Conservation (phyloP, 2,113 vertebrate genomes). For the Fulica atra region DNA sequence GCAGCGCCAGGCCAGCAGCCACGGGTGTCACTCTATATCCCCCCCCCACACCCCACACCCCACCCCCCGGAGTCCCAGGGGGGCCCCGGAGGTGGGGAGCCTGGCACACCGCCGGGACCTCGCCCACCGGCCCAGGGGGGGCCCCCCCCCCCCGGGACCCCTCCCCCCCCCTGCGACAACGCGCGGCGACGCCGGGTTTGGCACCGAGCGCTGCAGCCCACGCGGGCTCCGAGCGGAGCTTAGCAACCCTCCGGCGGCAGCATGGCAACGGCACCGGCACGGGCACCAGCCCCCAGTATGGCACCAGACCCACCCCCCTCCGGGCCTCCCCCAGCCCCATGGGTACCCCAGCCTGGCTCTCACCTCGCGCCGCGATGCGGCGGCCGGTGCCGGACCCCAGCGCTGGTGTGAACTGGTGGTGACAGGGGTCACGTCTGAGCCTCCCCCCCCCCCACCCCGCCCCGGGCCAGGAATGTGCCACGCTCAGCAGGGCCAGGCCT, state of each 20-base stretch:
- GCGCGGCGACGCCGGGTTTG: constrained; percentile 19
- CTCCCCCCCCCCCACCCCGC: background rate
- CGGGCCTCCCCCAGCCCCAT: background rate
- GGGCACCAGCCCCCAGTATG: background rate
- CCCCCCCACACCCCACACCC: too few relatives aligned
- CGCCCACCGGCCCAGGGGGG: background rate
- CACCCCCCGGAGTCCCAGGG: background rate
- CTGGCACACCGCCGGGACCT: background rate
- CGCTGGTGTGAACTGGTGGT: background rate
- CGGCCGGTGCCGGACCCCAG: background rate
- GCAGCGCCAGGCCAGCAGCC: background rate
- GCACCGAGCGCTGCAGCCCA: constrained; percentile 47
- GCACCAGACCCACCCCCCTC: background rate
- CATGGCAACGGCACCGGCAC: constrained; percentile 43
- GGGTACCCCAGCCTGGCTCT: background rate
- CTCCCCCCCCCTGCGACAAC: constrained; percentile 5
- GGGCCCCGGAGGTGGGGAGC: background rate
- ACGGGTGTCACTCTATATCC: too few relatives aligned
- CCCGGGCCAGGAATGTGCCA: constrained; percentile 6
- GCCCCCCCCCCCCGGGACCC: background rate
- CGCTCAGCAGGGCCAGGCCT: constrained; percentile 7
- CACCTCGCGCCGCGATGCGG: background rate
- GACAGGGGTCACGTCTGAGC: background rate
- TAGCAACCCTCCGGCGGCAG: constrained; percentile 58
- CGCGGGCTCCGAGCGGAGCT: constrained; percentile 58